Percentiles rank a stretch among this genome's conserved stretches.
Evolutionary conservation across 2,797 vertebrate species (phyloP).

Genomic region (Caiman crocodilus): DNA sequence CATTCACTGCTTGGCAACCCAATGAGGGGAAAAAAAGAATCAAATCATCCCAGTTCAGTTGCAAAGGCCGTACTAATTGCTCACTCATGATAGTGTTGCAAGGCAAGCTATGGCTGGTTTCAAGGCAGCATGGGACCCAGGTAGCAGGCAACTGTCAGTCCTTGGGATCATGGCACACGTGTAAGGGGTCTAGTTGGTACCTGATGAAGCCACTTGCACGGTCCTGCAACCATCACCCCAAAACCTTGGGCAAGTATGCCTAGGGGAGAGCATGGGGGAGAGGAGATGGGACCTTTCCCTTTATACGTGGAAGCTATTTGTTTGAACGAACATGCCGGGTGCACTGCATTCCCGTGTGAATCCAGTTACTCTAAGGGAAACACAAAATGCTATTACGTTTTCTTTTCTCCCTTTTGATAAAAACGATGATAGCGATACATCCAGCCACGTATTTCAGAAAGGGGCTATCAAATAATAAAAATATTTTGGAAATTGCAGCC

Average conservation of each 20-base stretch:
- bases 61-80: neutral
- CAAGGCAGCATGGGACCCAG: no score
- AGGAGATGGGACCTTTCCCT: neutral
- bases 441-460: neutral
- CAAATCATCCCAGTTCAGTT: neutral
- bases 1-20: neutral
- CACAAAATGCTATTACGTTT: neutral
- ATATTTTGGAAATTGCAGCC: neutral
- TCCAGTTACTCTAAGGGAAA: neutral
- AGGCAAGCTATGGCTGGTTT: neutral
- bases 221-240: no score
- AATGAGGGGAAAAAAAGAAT: neutral
- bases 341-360: neutral
- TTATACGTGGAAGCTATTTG: neutral
- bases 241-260: neutral
- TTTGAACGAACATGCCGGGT: neutral
- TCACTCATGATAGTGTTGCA: neutral
- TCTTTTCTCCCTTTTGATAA: neutral
- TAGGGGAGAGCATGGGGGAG: fast-evolving
- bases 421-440: neutral
- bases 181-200: no score
- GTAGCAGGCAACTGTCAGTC: no score
- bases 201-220: no score
- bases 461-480: neutral
- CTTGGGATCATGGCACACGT: no score